phyloP scores from a whole-genome alignment of 2,888 invertebrate genomes.

The Lasioglossum figueresi region DNA sequence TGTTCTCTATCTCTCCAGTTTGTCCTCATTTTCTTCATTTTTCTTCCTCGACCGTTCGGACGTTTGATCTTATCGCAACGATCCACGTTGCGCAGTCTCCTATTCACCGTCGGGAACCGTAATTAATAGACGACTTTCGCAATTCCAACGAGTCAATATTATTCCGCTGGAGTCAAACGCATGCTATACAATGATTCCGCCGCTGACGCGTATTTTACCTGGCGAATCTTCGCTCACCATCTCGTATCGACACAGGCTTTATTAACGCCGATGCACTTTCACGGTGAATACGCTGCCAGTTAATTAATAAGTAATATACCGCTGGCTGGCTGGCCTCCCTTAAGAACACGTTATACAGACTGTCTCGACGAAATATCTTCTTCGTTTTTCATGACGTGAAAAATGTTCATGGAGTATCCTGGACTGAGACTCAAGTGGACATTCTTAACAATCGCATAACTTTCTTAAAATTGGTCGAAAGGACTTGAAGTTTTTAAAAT shows the following conservation, averaged over 20 bases:
- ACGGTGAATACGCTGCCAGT: no score
- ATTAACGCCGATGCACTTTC: constrained; percentile 20
- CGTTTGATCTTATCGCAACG: neutral
- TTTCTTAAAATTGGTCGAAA: no score
- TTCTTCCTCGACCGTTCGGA: no score
- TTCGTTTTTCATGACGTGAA: no score
- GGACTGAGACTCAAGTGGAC: no score
- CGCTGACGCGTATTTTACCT: neutral
- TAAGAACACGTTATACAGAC: neutral
- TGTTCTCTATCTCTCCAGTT: neutral
- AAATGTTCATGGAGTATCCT: neutral
- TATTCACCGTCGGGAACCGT: neutral
- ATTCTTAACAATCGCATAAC: no score
- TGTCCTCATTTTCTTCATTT: neutral
- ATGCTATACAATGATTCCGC: constrained; percentile 17
- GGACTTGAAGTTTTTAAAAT: no score
- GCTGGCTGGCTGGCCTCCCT: neutral
- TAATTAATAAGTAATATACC: neutral
- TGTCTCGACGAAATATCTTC: neutral
- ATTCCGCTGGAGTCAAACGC: constrained; percentile 16
- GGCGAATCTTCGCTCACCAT: neutral
- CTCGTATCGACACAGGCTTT: constrained; percentile 22
- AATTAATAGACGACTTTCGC: constrained; percentile 36
- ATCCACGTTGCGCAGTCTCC: no score
- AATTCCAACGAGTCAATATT: constrained; percentile 47